Evolutionary conservation across 2,113 vertebrate genomes (phyloP).

Genomic region (Chrysochloris asiatica): DNA sequence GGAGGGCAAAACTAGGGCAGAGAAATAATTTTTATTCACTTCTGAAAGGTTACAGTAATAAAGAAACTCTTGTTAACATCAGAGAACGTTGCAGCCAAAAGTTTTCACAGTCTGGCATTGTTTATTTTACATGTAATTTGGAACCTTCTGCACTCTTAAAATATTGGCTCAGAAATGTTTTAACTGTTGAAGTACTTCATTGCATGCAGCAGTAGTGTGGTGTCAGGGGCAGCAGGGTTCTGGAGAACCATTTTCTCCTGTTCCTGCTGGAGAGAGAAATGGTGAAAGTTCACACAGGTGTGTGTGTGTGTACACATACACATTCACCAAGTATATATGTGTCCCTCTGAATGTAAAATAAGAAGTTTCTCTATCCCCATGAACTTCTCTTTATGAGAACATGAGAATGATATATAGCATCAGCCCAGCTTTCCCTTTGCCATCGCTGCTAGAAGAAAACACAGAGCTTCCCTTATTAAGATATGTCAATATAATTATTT

Average conservation of each 20-base stretch:
- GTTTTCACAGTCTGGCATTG: constrained; percentile 91
- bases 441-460: constrained; percentile 25
- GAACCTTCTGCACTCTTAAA: constrained; percentile 91
- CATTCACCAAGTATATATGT: background rate
- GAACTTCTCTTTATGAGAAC: constrained; percentile 28
- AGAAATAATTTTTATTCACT: constrained; percentile 90
- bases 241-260: constrained; percentile 51
- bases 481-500: constrained; percentile 9
- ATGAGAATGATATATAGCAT: background rate
- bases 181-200: constrained; percentile 86
- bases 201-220: constrained; percentile 29
- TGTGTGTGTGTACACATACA: background rate
- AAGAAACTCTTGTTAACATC: constrained; percentile 91
- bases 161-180: constrained; percentile 89
- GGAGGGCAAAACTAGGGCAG: constrained; percentile 88
- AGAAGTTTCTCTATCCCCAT: constrained; percentile 45
- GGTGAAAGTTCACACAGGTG: background rate
- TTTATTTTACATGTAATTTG: constrained; percentile 92
- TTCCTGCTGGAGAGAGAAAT: constrained; percentile 50
- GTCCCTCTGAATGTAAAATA: constrained; percentile 36
- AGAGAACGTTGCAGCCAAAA: constrained; percentile 88
- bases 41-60: constrained; percentile 90
- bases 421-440: constrained; percentile 12
- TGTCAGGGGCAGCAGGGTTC: constrained; percentile 64
- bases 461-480: constrained; percentile 51